A percentile compares a stretch with the other conserved stretches of the same genome.
Evolutionary conservation across 2,888 invertebrate species (phyloP).

Genomic region (Lycaena phlaeas): DNA sequence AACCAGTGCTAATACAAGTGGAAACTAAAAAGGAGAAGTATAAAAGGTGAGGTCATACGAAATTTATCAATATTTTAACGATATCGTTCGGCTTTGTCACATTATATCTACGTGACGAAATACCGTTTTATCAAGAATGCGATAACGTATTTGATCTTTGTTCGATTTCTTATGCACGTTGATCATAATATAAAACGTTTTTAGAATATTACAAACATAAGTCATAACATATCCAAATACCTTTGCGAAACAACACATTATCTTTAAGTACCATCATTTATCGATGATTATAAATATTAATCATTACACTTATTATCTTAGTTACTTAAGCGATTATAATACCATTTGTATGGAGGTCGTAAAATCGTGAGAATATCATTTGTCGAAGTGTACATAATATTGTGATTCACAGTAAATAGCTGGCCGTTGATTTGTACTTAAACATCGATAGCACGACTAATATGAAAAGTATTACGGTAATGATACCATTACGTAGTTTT

Average conservation of each 20-base stretch:
- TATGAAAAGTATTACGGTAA: conserved; percentile 5
- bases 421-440: conserved; percentile 1
- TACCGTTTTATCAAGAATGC: conserved; percentile 39
- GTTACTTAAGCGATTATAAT: too few species aligned
- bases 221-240: too few species aligned
- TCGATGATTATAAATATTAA: too few species aligned
- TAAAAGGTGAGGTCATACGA: conserved; percentile 60
- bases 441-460: not conserved
- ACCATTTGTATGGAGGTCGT: not conserved
- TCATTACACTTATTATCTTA: too few species aligned
- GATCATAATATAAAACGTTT: not conserved
- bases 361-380: not conserved
- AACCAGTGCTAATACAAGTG: conserved; percentile 55
- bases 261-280: too few species aligned
- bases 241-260: too few species aligned
- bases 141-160: conserved; percentile 46
- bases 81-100: conserved; percentile 49
- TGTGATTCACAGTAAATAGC: too few species aligned
- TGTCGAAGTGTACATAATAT: too few species aligned
- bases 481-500: conserved; percentile 5
- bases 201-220: not conserved
- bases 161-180: conserved; percentile 22
- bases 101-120: conserved; percentile 40
- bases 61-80: conserved; percentile 37
- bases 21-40: conserved; percentile 69